Base-by-base conservation (phyloP, 1,140 invertebrate genomes). In the Diorhabda carinulata region DNA sequence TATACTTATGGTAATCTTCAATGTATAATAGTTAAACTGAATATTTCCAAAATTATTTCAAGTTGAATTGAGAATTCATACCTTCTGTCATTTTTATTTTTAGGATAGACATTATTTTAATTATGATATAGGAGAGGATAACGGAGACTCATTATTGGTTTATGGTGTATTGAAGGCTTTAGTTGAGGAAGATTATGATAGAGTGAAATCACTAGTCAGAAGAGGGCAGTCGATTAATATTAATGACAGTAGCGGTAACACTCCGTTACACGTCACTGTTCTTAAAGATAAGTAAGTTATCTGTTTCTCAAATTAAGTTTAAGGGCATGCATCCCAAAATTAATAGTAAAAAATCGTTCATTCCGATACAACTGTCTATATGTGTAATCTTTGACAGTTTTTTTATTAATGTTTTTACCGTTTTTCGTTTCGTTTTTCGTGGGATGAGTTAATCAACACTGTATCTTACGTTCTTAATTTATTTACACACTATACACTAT, bases 281-380 rank as follows among this genome's bases (percentile, higher is more conserved):
- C 42, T 63, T 4, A 68, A 68, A 63, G 60, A 68, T 40, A 68
- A 68, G 67, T 68, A 68, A 62, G 67, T 62, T 42, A 25, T 43
- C 8, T 8, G 9, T 10, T n/a, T 42, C 5, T 10, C 41, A 63
- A 43, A 25, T 25, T 25, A 25, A 25, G 25, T 25, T 25, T 25
- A 25, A 25, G 25, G 25, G 25, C 25, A 25, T 25, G 25, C 25
- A 25, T 25, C 25, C 25, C 0, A 25, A 25, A 25, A 25, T 25
- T 25, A 25, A 25, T 25, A 25, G 25, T 25, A 25, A 25, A 25
- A 25, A 25, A 25, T 25, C 25, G 25, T 25, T 25, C 25, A 25
- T 25, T 25, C 25, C 25, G 25, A 25, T 25, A 25, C 25, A 25
- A 25, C 25, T 25, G 25, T 25, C 25, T 25, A 25, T 25, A 25